These are phyloP conservation scores for Aptenodytes patagonicus DNA, from an alignment of 2,113 vertebrate species.

Conservation along the genomic window DNA sequence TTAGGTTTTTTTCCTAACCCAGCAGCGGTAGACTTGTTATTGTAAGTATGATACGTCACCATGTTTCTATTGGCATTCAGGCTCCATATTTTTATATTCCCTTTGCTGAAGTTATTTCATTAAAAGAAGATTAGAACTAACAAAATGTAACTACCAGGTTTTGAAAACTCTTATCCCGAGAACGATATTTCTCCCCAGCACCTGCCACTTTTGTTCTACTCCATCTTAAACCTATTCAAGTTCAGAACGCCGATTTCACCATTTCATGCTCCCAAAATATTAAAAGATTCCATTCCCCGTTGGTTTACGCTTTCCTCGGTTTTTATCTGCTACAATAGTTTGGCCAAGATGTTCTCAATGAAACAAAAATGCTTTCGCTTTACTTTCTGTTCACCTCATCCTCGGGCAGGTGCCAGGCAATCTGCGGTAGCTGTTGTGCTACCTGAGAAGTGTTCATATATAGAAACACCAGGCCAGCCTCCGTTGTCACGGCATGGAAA, in stretches of 20 bases:
- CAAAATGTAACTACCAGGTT: background rate
- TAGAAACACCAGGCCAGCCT: slow-evolving; percentile 24
- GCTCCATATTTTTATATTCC: background rate
- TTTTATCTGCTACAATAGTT: background rate
- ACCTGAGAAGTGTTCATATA: slow-evolving; percentile 26
- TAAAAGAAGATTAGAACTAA: background rate
- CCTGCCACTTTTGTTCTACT: background rate
- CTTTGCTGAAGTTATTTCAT: background rate
- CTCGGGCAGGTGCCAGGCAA: slow-evolving; percentile 34
- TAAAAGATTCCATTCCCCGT: background rate
- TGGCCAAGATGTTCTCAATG: background rate
- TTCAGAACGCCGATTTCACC: background rate
- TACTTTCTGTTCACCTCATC: slow-evolving; percentile 30
- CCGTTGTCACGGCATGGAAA: background rate
- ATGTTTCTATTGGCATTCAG: background rate
- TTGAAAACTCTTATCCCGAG: background rate
- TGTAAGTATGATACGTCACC: background rate
- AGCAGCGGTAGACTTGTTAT: background rate
- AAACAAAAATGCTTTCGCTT: slow-evolving; percentile 40
- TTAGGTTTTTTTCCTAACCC: background rate
- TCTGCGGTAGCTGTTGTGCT: slow-evolving; percentile 16
- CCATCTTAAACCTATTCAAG: background rate
- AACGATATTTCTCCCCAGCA: background rate
- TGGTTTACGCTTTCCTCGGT: background rate
- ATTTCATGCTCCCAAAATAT: background rate